Conservation (phyloP, 2,113 vertebrate species). For the Bujurquina vittata region DNA sequence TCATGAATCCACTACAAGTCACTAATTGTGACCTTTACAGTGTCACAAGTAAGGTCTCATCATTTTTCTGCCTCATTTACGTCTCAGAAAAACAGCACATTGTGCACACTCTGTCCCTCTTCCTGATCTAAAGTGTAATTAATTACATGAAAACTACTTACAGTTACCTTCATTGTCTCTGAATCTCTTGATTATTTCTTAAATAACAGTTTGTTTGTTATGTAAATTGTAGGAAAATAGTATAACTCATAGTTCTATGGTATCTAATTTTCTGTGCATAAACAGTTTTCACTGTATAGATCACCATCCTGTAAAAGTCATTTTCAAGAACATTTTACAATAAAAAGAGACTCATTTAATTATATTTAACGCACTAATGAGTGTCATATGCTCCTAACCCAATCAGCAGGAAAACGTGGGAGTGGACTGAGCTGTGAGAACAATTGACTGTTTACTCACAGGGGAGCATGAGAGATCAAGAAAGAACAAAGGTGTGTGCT, state of each 20-base stretch:
- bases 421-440: constrained; percentile 29
- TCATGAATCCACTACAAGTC: neutral
- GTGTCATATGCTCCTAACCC: constrained; percentile 47
- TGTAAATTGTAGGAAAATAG: too few relatives aligned
- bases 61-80: constrained; percentile 19
- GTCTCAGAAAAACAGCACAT: neutral
- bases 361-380: constrained; percentile 10
- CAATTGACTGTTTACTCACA: constrained; percentile 46
- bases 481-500: constrained; percentile 38
- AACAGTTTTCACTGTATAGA: neutral
- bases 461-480: constrained; percentile 44
- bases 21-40: constrained; percentile 26
- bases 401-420: constrained; percentile 35
- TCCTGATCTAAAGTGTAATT: too few relatives aligned
- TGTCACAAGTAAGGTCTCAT: neutral
- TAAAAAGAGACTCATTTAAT: constrained; percentile 14
- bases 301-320: neutral
- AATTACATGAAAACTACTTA: too few relatives aligned
- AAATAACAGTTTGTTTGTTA: too few relatives aligned
- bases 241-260: too few relatives aligned
- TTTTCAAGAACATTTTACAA: neutral
- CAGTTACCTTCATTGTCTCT: too few relatives aligned
- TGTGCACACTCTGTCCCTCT: too few relatives aligned
- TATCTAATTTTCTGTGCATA: too few relatives aligned
- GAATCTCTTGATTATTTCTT: too few relatives aligned